phyloP scores from a whole-genome alignment of 2,888 invertebrate species.

The Lydus trimaculatus region DNA sequence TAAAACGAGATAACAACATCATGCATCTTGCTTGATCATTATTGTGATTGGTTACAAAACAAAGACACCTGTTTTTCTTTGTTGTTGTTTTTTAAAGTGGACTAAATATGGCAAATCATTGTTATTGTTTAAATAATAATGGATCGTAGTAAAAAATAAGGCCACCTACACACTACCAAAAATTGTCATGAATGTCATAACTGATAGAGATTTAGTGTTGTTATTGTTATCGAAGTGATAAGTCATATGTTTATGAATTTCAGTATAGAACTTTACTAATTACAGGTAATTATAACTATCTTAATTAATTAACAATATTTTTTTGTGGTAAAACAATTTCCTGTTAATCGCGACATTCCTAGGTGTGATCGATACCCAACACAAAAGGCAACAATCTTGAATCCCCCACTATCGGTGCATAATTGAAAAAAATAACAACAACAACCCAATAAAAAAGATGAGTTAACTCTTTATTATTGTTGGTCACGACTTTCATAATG shows the following conservation, averaged over 20 bases:
- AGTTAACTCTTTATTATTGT: not conserved
- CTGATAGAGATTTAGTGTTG: not conserved
- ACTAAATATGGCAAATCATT: not conserved
- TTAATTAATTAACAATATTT: no score
- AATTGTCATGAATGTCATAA: not conserved
- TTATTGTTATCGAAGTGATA: not conserved
- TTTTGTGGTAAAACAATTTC: not conserved
- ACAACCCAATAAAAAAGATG: not conserved
- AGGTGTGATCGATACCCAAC: not conserved
- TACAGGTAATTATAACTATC: not conserved
- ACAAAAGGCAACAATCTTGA: not conserved
- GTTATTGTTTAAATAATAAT: not conserved
- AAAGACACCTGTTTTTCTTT: no score
- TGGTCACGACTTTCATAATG: not conserved
- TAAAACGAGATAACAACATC: not conserved
- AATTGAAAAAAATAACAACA: not conserved
- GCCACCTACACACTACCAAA: not conserved
- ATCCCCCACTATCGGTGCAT: not conserved
- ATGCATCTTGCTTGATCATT: not conserved
- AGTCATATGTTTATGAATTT: no score
- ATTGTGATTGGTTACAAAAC: not conserved
- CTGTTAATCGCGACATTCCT: conserved; percentile 4
- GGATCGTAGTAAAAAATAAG: not conserved
- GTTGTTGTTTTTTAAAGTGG: not conserved
- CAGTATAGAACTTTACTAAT: no score